phyloP scores from a whole-genome alignment of 2,888 invertebrate genomes.

The Alentia gelatinosa region DNA sequence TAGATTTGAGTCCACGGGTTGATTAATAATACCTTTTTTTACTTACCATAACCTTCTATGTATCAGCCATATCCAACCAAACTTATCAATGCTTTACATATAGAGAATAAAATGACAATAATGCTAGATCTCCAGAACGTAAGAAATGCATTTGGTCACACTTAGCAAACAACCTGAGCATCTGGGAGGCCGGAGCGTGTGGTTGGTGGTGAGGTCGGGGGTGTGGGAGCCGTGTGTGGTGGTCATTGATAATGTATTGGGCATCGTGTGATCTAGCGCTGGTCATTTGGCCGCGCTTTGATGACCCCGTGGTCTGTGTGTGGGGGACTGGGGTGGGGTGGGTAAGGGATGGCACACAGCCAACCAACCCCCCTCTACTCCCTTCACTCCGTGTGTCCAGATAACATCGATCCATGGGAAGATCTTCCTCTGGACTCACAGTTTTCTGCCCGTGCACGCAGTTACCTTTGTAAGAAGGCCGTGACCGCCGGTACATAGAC shows the following conservation, averaged over 20 bases:
- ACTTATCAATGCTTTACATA: no score
- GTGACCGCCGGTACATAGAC: background rate
- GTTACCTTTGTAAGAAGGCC: background rate
- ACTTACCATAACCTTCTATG: no score
- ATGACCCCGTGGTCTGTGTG: background rate
- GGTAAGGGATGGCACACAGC: background rate
- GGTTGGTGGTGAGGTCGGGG: background rate
- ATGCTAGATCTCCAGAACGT: no score
- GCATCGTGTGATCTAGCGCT: background rate
- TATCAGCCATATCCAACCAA: no score
- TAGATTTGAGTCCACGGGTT: no score
- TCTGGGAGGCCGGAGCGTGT: background rate
- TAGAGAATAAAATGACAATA: no score
- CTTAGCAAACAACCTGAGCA: no score
- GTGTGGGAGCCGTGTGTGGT: background rate
- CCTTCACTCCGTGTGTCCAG: background rate
- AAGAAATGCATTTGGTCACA: no score
- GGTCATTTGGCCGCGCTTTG: conserved; percentile 8
- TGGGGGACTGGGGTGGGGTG: background rate
- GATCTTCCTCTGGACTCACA: background rate
- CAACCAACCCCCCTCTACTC: background rate
- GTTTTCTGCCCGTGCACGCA: background rate
- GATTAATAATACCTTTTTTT: no score
- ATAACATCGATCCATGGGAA: conserved; percentile 8
- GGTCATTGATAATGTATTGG: conserved; percentile 28